These are phyloP conservation scores for Cataglyphis cursor DNA, from an alignment of 2,888 invertebrate genomes.

Conservation along the genomic window DNA sequence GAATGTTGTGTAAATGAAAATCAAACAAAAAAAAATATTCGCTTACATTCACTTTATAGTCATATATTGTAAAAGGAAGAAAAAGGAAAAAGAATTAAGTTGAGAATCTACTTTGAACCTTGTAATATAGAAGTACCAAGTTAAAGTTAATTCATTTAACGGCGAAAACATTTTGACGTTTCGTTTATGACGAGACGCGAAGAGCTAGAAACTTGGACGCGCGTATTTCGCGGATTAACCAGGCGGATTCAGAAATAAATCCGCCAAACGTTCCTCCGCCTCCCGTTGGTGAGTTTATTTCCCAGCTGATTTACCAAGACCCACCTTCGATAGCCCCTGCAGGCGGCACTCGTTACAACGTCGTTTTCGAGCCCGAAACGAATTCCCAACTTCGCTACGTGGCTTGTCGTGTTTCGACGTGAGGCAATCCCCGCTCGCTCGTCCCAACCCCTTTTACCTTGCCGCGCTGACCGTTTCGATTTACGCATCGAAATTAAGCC, in stretches of 20 bases:
- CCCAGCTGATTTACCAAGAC: constrained; percentile 60
- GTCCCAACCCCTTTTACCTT: not conserved
- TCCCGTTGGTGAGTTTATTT: constrained; percentile 44
- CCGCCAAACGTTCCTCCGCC: constrained; percentile 46
- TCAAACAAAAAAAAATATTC: too few relatives aligned
- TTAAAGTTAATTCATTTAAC: not conserved
- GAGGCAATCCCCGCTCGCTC: constrained; percentile 11
- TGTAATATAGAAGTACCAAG: not conserved
- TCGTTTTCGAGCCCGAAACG: constrained; percentile 58
- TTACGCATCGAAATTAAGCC: constrained; percentile 77
- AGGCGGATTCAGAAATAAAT: constrained; percentile 25
- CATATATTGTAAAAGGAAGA: not conserved
- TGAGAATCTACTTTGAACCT: not conserved
- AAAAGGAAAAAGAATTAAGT: not conserved
- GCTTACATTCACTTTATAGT: not conserved
- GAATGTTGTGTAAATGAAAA: not conserved
- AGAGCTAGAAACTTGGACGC: not conserved
- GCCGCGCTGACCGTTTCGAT: constrained; percentile 66
- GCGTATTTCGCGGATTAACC: not conserved
- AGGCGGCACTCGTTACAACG: constrained; percentile 56
- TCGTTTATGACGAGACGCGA: constrained; percentile 21
- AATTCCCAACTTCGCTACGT: constrained; percentile 59
- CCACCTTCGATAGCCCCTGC: constrained; percentile 33
- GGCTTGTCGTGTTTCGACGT: constrained; percentile 55
- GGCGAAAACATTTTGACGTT: not conserved